Conservation (phyloP, 2,113 vertebrate species). For the Callithrix jacchus region DNA sequence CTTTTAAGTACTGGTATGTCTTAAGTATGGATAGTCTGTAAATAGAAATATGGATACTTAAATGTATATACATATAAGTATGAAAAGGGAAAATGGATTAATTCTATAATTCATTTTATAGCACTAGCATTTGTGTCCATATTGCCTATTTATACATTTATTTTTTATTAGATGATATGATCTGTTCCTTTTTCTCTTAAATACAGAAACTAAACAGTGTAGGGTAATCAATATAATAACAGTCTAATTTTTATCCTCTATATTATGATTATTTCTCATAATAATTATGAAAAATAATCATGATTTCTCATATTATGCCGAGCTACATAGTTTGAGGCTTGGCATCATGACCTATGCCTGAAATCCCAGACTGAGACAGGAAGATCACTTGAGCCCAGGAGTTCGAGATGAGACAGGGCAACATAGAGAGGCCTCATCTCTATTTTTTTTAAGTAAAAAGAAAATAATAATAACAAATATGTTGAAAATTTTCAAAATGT, state of each 20-base stretch:
- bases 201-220: neutral
- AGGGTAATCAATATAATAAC: neutral
- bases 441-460: too few relatives aligned
- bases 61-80: neutral
- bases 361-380: too few relatives aligned
- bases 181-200: neutral
- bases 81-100: neutral
- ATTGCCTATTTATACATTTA: neutral
- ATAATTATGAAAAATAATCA: neutral
- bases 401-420: too few relatives aligned
- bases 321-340: neutral
- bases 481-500: neutral
- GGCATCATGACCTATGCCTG: too few relatives aligned
- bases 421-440: too few relatives aligned
- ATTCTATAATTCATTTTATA: neutral
- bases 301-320: too few relatives aligned
- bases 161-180: neutral
- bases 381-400: too few relatives aligned
- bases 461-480: neutral
- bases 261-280: neutral
- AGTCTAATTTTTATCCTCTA: neutral
- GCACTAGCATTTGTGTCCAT: neutral
- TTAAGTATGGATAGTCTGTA: neutral
- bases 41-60: neutral
- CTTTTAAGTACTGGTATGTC: neutral